Base-by-base conservation (phyloP, 2,113 vertebrate genomes). In the Stictonetta naevosa region DNA sequence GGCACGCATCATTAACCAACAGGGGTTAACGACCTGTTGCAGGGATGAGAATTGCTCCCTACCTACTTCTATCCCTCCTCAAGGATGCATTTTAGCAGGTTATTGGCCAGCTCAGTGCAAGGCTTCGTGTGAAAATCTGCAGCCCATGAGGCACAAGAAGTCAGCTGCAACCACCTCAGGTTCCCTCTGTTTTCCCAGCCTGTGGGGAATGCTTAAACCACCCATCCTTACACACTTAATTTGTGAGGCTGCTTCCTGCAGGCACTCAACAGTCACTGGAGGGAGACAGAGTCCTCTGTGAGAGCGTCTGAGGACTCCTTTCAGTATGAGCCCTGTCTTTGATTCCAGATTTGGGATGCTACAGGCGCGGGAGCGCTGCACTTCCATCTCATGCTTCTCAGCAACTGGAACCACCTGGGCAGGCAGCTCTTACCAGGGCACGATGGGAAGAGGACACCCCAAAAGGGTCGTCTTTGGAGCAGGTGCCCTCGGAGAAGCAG, bases 361-460 rank as follows among this genome's bases (percentile, higher is more conserved):
- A 20, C 13, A n/a, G 25, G 12, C 28, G 11, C 7, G 2, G 5
- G 6, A 20, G 40, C 0, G 1, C 8, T 66, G 26, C 9, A 14
- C 23, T 42, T 66, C n/a, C 2, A 2, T 7, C 38, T 23, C 1
- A 0, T 31, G n/a, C 50, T 88, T 11, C 58, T 81, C 0, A 0
- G 13, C 20, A 59, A 28, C 11, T 34, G 48, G 19, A 56, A 22
- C 5, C 31, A 52, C 14, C 29, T 22, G 17, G 40, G 64, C 40
- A 58, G 7, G 21, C 21, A 42, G 18, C 31, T 20, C 10, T n/a
- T 50, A 63, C 3, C 10, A 11, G 10, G 46, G 46, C 46, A 48
- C 10, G 10, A 16, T 50, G 63, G 21, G 13, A 82, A 29, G 8
- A 12, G 11, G 56, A 15, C 40, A 63, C 10, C 11, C 4, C 12